A percentile compares a stretch with the other conserved stretches of the same genome.
Conservation (phyloP, 2,113 vertebrate species). For the Upupa epops region DNA sequence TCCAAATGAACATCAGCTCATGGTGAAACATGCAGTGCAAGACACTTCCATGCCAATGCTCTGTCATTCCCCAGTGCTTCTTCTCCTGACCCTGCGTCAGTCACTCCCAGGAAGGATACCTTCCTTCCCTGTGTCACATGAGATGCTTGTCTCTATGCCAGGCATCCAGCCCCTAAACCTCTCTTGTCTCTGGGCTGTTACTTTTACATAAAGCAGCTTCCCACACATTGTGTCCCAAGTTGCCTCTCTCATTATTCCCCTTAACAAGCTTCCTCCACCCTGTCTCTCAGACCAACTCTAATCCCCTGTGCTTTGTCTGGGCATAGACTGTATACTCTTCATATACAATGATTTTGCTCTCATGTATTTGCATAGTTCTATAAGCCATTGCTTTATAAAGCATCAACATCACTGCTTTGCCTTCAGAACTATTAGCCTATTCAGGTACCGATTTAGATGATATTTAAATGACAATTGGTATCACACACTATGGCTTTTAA, state of each 20-base stretch:
- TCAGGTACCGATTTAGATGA: background rate
- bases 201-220: background rate
- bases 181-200: background rate
- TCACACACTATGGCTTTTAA: conserved; percentile 22
- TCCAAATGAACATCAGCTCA: rapidly evolving
- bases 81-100: rapidly evolving
- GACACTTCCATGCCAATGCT: too few species aligned
- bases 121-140: too few species aligned
- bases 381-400: conserved; percentile 2
- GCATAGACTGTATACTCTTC: background rate
- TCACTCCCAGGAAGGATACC: background rate
- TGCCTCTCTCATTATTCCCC: background rate
- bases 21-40: rapidly evolving
- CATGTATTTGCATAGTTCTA: background rate
- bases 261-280: background rate
- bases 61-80: background rate
- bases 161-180: rapidly evolving
- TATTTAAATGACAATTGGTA: conserved; percentile 62
- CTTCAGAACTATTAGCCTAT: conserved; percentile 30
- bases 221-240: background rate
- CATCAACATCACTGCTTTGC: background rate
- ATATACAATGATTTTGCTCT: rapidly evolving
- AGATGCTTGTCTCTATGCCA: background rate
- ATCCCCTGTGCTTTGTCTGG: background rate
- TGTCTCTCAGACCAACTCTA: background rate